Conservation (phyloP, 2,888 invertebrate species). For the Eupeodes luniger region DNA sequence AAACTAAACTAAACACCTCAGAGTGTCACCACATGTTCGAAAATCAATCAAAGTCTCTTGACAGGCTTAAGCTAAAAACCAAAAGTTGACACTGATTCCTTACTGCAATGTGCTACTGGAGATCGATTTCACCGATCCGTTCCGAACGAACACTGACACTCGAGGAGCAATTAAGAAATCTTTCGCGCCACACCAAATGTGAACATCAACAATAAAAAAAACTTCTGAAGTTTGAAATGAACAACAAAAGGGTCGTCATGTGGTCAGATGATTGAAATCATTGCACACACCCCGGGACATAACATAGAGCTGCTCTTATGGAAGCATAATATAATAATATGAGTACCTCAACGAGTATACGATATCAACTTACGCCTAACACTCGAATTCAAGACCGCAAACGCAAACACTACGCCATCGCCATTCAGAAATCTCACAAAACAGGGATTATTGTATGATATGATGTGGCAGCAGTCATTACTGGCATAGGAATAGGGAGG, state of each 20-base stretch:
- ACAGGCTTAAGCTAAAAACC: slow-evolving; percentile 69
- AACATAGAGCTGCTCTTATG: background rate
- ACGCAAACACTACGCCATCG: slow-evolving; percentile 67
- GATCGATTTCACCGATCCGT: slow-evolving; percentile 65
- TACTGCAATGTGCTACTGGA: slow-evolving; percentile 71
- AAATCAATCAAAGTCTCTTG: slow-evolving; percentile 70
- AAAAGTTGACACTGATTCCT: slow-evolving; percentile 73
- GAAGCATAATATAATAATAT: background rate
- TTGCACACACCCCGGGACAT: slow-evolving; percentile 64
- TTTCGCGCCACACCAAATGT: slow-evolving; percentile 62
- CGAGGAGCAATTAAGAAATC: slow-evolving; percentile 75
- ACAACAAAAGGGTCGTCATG: slow-evolving; percentile 75
- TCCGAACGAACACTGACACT: slow-evolving; percentile 47
- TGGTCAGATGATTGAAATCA: slow-evolving; percentile 76
- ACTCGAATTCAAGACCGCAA: slow-evolving; percentile 70
- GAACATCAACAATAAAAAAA: slow-evolving; percentile 14
- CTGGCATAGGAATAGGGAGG: background rate
- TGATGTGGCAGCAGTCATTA: background rate
- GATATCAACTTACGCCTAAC: slow-evolving; percentile 68
- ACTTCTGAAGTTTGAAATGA: slow-evolving; percentile 9
- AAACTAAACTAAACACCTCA: slow-evolving; percentile 38
- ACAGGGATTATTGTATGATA: slow-evolving; percentile 39
- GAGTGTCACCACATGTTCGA: slow-evolving; percentile 71
- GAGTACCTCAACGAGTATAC: background rate
- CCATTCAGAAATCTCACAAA: slow-evolving; percentile 46